Base-by-base conservation (phyloP, 1,140 invertebrate genomes). In the Drosophila navojoa region DNA sequence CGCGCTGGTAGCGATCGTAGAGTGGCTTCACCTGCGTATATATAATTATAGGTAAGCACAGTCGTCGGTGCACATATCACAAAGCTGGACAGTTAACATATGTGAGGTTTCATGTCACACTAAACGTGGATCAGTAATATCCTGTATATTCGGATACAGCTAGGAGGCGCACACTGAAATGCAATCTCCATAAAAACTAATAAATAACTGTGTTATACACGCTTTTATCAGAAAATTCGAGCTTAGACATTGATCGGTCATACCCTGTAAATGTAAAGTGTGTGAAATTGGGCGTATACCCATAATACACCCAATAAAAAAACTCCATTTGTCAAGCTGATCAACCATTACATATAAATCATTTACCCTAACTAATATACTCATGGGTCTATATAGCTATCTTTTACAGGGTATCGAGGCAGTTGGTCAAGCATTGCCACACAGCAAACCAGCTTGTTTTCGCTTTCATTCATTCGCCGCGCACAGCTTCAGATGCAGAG, bases 1-100 rank as follows among this genome's bases (percentile, higher is more conserved):
- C 92, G 9, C 92, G 78, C 61, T 93, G 91, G 70, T 93, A 93
- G 5, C 79, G 76, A 66, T 93, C 93, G 67, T 92, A 92, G 11
- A 93, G 70, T 1, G 92, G 92, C 59, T 92, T 91, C 6, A 93
- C 90, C 93, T 93, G 81, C 11, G 62, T 84, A 44, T 15, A 38
- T 11, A 11, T 38, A 38, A 38, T 38, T 38, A 11, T 11, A 44
- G 9, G 44, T n/a, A 5, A 22, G 55, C 40, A 52, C 10, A 60
- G 32, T 40, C 22, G 27, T 29, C 27, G 27, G 9, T 32, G 3
- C 4, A 38, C n/a, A 45, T 45, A 45, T 16, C 15, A 19, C 2
- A 45, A 35, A 5, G 45, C 59, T 22, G 53, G 70, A 53, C 40
- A 70, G 67, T 3, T 9, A 9, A 16, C 42, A 45, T 45, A 32